These are phyloP conservation scores for Acleris cristana DNA, from an alignment of 2,888 invertebrate genomes.

Conservation along the genomic window DNA sequence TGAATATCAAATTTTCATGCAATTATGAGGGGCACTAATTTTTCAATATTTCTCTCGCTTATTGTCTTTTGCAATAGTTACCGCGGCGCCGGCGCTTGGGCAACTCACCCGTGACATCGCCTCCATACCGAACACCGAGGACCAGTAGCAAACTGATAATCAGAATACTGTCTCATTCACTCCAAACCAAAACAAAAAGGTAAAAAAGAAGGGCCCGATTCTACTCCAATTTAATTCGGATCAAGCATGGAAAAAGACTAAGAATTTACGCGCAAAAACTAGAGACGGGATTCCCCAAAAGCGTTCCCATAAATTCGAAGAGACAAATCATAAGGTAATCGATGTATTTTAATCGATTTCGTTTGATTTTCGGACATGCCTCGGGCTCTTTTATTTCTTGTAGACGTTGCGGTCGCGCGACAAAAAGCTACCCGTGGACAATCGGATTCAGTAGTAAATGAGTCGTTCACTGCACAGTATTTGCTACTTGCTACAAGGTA, in stretches of 20 bases:
- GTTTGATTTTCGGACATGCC: slow-evolving; percentile 49
- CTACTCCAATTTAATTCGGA: slow-evolving; percentile 14
- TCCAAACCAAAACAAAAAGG: background rate
- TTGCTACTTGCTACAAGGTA: no score
- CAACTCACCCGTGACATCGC: slow-evolving; percentile 38
- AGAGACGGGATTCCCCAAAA: slow-evolving; percentile 71
- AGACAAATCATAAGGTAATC: slow-evolving; percentile 50
- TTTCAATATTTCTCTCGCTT: no score
- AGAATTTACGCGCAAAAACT: slow-evolving; percentile 61
- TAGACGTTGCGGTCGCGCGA: slow-evolving; percentile 34
- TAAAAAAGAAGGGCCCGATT: background rate
- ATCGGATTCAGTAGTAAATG: no score
- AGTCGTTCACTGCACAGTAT: no score
- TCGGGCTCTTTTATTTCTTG: slow-evolving; percentile 44
- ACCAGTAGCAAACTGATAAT: slow-evolving; percentile 3
- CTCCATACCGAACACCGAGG: slow-evolving; percentile 45
- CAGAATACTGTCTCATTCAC: slow-evolving; percentile 6
- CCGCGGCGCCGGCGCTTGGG: slow-evolving; percentile 27
- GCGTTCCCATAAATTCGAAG: slow-evolving; percentile 65
- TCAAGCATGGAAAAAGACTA: slow-evolving; percentile 21
- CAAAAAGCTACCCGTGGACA: slow-evolving; percentile 19
- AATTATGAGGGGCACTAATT: no score
- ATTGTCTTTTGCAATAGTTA: slow-evolving; percentile 50
- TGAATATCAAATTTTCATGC: no score
- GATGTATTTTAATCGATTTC: slow-evolving; percentile 35